Evolutionary conservation across 1,140 invertebrate genomes (phyloP), one percentile per base, ranked within the genome.

Genomic region (Heterodera schachtii): DNA sequence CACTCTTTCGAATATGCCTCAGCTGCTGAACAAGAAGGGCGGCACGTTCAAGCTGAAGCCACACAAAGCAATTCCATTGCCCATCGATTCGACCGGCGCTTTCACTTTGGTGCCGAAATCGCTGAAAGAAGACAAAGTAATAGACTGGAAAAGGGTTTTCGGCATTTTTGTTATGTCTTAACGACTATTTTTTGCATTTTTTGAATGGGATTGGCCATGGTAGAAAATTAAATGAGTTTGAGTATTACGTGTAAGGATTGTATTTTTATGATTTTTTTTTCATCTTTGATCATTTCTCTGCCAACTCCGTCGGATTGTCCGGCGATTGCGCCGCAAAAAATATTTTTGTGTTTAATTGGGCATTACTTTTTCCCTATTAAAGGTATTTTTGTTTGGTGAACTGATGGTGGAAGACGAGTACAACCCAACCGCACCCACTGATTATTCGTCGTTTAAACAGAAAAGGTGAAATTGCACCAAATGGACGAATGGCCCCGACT

Each of bases 361-460:
- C 31, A 31, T 31, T 70, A 19, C 64, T 43, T 1, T 74, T 83
- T 64, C 60, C 31, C 46, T 71, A 60, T 83, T 83, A 60, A 52
- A 90, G 88, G 82, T 87, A 31, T 80, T 87, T 57, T 74, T 88
- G 52, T 88, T 88, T 78, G 86, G 86, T 13, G 87, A 88, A 82
- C 70, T 88, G 16, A 82, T 57, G 41, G 79, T 88, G 6, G 86
- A 88, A 47, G 86, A 86, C 73, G 87, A 88, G 79, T 88, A 88
- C 57, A 87, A 90, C 57, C 87, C 87, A n/a, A 84, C 86, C 21
- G 77, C 82, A 1, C 87, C 87, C 19, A 90, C 87, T 67, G 89
- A 88, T 69, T 88, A 85, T 71, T 44, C 76, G 16, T 41, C 79
- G 16, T 83, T 79, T n/a, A 89, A 90, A 71, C 84, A 77, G 52